Evolutionary conservation across 2,113 vertebrate genomes (phyloP), one percentile per base, ranked within the genome.

Genomic region (Bubo scandiacus): DNA sequence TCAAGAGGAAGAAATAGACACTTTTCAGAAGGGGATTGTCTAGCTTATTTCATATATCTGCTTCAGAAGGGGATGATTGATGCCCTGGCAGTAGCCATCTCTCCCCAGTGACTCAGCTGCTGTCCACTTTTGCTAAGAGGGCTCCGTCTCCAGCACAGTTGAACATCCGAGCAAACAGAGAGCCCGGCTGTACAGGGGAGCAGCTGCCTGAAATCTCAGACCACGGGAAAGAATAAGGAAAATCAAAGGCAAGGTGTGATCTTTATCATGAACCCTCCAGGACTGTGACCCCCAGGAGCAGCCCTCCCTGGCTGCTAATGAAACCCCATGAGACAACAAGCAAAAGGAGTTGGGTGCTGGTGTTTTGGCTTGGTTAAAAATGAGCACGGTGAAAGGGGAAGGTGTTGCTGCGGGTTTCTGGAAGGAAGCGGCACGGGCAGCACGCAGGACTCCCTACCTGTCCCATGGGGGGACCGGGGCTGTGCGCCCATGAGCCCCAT

Each of bases 401-500:
- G 15, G 22, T 42, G 18, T 52, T 2, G 0, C 70, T n/a, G 58
- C 0, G 1, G 58, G 38, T 42, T 77, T 29, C 26, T 38, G 18
- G 68, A 51, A 19, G 32, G 54, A 65, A 51, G 66, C 1, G 2
- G 55, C n/a, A 23, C 3, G 8, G 57, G n/a, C 32, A 66, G 49
- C 36, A 14, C 81, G 70, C n/a, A 81, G 90, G 58, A 32, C 3
- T 38, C 43, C 23, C 51, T 40, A 40, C 17, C 74, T 34, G 16
- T 57, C 25, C 55, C 42, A 4, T 1, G 65, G 19, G 54, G 20
- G 21, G 17, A 8, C 11, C 20, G 8, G 15, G 47, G 18, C 67
- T 67, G n/a, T 5, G 1, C 1, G 12, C 22, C n/a, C 5, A 0
- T 6, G 1, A 0, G 6, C 15, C 32, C 52, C 47, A 34, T 32